Base-by-base conservation (phyloP, 1,140 invertebrate species). In the Gryllus bimaculatus region DNA sequence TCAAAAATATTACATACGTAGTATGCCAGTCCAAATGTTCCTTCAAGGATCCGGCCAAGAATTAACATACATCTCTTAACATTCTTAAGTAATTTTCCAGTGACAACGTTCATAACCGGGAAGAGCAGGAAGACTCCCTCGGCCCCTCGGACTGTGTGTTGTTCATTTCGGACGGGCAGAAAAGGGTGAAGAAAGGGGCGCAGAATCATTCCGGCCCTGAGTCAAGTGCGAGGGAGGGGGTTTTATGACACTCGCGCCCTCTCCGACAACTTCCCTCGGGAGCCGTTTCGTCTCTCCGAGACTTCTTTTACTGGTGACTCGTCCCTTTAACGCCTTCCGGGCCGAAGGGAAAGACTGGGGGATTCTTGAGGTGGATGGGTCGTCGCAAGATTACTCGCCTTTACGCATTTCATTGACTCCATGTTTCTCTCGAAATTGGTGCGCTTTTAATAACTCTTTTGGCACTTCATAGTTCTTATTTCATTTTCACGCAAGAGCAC, bases 221-320 rank as follows among this genome's bases (percentile, higher is more conserved):
- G 54, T 66, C 54, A 18, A 66, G 10, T 10, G 54, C 54, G 54
- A 66, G 10, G 54, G 54, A 18, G 54, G 7, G 10, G 54, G 10
- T 66, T 66, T 66, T 66, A 66, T 18, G 54, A 18, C 26, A 18
- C 2, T 3, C 0, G 18, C 54, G 10, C 54, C 49, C 54, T 66
- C 54, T 18, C 54, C 54, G 54, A 13, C 10, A 66, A 3, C 7
- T 66, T 7, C 54, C 54, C 54, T 13, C 10, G 10, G 54, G 54
- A 66, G 54, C 7, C 54, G 18, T 66, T 66, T 66, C 54, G 54
- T 66, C 7, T 66, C 54, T 66, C 54, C 54, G 18, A 18, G 54
- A 66, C 54, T 66, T 66, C 54, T 66, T 66, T 66, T 66, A 66
- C 54, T 66, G 54, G 54, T 66, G 54, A 66, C 54, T 66, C 54